Conservation (phyloP, 1,140 invertebrate genomes). For the Drosophila kohkoa region DNA sequence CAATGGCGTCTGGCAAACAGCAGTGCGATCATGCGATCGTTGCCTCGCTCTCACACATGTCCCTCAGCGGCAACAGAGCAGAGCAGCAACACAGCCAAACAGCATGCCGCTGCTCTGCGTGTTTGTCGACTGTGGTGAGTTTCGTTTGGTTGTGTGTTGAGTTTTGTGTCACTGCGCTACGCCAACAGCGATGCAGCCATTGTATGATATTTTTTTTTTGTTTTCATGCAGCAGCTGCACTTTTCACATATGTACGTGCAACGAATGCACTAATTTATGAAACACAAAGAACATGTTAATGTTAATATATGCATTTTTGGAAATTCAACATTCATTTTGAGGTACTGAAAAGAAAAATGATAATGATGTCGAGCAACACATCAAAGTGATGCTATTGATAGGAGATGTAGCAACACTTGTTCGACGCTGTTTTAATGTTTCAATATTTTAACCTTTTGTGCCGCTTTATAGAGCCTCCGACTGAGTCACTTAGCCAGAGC, state of each 20-base stretch:
- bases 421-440: neutral
- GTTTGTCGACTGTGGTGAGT: conserved; percentile 56
- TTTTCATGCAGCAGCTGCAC: conserved; percentile 28
- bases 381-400: no score
- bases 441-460: conserved; percentile 26
- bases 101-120: conserved; percentile 29
- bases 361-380: no score
- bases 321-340: neutral
- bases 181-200: conserved; percentile 25
- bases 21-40: conserved; percentile 56
- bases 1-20: neutral
- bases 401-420: no score
- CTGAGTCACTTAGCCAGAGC: conserved; percentile 46
- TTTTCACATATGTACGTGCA: neutral
- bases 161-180: conserved; percentile 25
- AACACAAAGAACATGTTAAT: neutral
- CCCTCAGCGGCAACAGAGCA: conserved; percentile 27
- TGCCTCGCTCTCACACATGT: conserved; percentile 52
- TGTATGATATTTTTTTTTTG: neutral
- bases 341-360: no score
- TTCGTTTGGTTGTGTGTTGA: conserved; percentile 40
- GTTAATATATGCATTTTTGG: neutral
- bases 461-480: conserved; percentile 14
- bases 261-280: conserved; percentile 2
- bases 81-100: conserved; percentile 29